These are phyloP conservation scores for Pipistrellus kuhlii DNA, from an alignment of 2,797 vertebrate genomes.

Conservation along the genomic window DNA sequence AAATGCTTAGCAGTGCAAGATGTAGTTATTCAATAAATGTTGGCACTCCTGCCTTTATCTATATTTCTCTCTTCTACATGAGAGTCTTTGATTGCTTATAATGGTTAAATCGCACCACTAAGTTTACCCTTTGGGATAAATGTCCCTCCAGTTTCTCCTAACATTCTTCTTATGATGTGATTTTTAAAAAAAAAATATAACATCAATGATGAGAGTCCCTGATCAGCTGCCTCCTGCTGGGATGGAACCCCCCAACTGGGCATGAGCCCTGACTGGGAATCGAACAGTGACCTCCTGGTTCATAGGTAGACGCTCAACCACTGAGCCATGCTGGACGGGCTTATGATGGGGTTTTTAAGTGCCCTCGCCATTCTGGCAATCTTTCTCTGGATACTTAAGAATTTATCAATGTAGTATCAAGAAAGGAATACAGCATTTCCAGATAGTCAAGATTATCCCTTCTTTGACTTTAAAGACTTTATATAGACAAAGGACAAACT, in stretches of 20 bases:
- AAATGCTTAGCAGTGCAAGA: background rate
- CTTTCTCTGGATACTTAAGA: background rate
- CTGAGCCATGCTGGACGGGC: background rate
- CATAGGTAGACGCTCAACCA: too few relatives aligned
- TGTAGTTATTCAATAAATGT: background rate
- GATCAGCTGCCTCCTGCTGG: too few relatives aligned
- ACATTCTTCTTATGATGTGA: background rate
- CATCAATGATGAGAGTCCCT: too few relatives aligned
- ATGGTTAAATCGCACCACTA: slow-evolving; percentile 7
- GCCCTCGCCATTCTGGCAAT: slow-evolving; percentile 15
- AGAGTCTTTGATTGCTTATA: slow-evolving; percentile 25
- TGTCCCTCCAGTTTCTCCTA: background rate
- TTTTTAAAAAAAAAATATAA: background rate
- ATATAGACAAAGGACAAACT: background rate
- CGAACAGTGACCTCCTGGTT: too few relatives aligned
- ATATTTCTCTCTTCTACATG: background rate
- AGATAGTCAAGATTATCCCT: slow-evolving; percentile 9
- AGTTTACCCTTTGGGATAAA: slow-evolving; percentile 12
- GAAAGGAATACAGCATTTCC: slow-evolving; percentile 8
- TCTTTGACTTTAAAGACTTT: background rate
- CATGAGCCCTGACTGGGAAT: too few relatives aligned
- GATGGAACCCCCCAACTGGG: too few relatives aligned
- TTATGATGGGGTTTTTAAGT: background rate
- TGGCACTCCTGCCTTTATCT: background rate
- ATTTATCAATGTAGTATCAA: background rate